Percentiles rank a stretch among this genome's conserved stretches.
These are phyloP conservation scores for Oreochromis mossambicus DNA, from an alignment of 2,797 vertebrate species.

Conservation along the genomic window DNA sequence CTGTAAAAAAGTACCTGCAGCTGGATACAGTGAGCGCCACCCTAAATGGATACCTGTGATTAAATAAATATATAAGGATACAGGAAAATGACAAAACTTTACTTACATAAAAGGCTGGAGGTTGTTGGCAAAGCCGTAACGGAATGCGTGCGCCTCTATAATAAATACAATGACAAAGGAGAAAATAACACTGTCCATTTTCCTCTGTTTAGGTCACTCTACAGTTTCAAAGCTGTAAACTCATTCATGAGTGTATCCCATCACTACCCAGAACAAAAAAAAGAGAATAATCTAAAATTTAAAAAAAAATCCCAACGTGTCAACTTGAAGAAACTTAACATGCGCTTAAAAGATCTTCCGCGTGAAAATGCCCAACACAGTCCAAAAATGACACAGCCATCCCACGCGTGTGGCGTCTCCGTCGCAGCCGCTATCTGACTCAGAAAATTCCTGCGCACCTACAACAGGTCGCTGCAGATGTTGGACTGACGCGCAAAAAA, in stretches of 20 bases:
- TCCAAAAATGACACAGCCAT: constrained; percentile 20
- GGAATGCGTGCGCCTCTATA: constrained; percentile 38
- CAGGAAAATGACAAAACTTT: neutral
- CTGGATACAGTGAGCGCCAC: neutral
- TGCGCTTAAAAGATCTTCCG: neutral
- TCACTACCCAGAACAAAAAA: neutral
- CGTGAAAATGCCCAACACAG: neutral
- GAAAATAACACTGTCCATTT: constrained; percentile 56
- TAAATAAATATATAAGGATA: neutral
- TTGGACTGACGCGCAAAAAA: constrained; percentile 14
- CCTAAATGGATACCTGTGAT: neutral
- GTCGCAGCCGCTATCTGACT: neutral
- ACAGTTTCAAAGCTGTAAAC: neutral
- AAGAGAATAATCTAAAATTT: accelerated
- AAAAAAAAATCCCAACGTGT: neutral
- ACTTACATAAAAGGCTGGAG: constrained; percentile 81
- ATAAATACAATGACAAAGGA: constrained; percentile 62
- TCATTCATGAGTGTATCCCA: constrained; percentile 3
- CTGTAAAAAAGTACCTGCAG: neutral
- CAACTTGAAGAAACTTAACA: neutral
- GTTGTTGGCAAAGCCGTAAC: constrained; percentile 50
- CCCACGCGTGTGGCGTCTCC: neutral
- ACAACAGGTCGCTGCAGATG: constrained; percentile 42
- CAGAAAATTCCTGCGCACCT: constrained; percentile 7
- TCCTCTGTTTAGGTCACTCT: constrained; percentile 2